Evolutionary conservation across 2,888 invertebrate genomes (phyloP).

Genomic region (Embidobia sp.): DNA sequence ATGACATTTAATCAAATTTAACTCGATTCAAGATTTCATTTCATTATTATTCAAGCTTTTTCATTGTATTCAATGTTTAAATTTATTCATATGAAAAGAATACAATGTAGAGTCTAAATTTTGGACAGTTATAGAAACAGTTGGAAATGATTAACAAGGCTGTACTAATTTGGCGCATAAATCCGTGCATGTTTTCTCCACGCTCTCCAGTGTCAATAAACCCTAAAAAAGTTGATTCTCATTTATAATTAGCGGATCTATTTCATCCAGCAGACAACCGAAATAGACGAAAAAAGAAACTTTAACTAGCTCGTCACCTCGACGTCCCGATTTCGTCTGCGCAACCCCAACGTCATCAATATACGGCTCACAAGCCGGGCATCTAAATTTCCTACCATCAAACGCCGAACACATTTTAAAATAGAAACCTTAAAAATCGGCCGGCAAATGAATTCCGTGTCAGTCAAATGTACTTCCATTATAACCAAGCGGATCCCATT

Average conservation of each 20-base stretch:
- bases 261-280: constrained; percentile 7
- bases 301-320: constrained; percentile 51
- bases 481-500: constrained; percentile 36
- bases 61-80: no score
- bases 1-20: no score
- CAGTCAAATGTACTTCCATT: constrained; percentile 48
- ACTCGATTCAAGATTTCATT: no score
- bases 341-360: constrained; percentile 42
- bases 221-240: constrained; percentile 3
- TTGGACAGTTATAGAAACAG: no score
- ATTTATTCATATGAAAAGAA: no score
- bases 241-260: constrained; percentile 30
- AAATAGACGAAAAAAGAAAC: constrained; percentile 30
- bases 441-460: constrained; percentile 45
- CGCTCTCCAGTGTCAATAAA: constrained; percentile 38
- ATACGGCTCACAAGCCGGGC: constrained; percentile 16
- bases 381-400: constrained; percentile 39
- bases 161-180: no score
- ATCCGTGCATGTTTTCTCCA: no score
- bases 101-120: no score
- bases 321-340: constrained; percentile 34
- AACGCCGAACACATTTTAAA: constrained; percentile 43
- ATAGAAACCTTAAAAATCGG: constrained; percentile 22
- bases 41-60: no score
- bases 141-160: no score